Conservation (phyloP, 2,113 vertebrate species). For the Tetrao urogallus region DNA sequence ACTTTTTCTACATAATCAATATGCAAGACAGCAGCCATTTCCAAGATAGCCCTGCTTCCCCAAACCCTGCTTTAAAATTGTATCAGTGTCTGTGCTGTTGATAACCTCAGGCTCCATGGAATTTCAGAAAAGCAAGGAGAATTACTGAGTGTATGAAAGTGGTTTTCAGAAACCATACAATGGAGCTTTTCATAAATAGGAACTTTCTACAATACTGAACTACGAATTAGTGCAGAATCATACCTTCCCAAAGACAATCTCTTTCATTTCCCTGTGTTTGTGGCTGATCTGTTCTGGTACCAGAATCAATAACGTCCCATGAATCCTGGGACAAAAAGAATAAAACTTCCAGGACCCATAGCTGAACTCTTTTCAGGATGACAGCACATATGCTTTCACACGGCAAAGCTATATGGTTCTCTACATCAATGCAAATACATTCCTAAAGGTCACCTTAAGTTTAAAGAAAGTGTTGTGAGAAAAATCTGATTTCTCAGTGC, state of each 20-base stretch:
- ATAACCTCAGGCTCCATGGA: conserved; percentile 26
- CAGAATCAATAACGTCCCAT: neutral
- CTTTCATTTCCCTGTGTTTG: neutral
- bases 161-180: neutral
- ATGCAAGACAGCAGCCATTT: neutral
- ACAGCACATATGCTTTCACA: neutral
- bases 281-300: conserved; percentile 23
- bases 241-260: conserved; percentile 40
- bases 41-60: neutral
- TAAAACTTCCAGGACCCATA: neutral
- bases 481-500: conserved; percentile 70
- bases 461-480: conserved; percentile 30
- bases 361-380: neutral
- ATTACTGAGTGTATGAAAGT: neutral
- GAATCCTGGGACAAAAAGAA: neutral
- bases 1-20: conserved; percentile 11
- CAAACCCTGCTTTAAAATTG: neutral
- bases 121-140: conserved; percentile 11
- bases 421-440: conserved; percentile 7
- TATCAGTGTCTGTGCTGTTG: neutral
- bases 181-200: neutral
- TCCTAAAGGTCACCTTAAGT: conserved; percentile 67
- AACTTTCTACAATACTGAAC: neutral
- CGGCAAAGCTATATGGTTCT: neutral
- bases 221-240: conserved; percentile 27